Percentiles rank a stretch among this genome's conserved stretches.
Conservation (phyloP, 2,888 invertebrate species). For the Dryobota labecula region DNA sequence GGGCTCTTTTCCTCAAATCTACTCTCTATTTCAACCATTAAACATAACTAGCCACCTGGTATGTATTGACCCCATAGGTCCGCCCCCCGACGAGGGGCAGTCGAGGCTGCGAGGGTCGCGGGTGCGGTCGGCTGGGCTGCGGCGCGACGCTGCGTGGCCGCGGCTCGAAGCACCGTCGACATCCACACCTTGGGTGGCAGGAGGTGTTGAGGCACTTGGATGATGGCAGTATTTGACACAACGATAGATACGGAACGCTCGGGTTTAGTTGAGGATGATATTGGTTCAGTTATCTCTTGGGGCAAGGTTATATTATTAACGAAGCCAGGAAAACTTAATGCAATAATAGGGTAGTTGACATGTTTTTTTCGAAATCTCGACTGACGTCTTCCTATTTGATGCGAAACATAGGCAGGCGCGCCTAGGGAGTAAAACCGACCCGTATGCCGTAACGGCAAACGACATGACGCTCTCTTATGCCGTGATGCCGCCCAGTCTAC, state of each 20-base stretch:
- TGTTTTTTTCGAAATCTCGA: too few species aligned
- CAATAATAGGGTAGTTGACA: too few species aligned
- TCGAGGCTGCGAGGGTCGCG: constrained; percentile 63
- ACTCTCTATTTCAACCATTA: constrained; percentile 6
- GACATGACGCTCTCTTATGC: too few species aligned
- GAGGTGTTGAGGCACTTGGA: neutral
- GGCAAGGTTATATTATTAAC: too few species aligned
- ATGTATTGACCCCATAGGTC: constrained; percentile 76
- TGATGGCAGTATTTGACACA: neutral
- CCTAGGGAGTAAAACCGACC: too few species aligned
- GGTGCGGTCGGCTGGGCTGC: constrained; percentile 63
- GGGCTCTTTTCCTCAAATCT: constrained; percentile 1
- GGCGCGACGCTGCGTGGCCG: constrained; percentile 76
- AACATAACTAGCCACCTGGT: constrained; percentile 71
- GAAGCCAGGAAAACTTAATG: too few species aligned
- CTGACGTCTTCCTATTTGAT: too few species aligned
- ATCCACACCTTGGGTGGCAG: constrained; percentile 75
- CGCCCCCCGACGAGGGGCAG: constrained; percentile 66
- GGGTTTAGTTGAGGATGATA: neutral
- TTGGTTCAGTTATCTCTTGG: neutral
- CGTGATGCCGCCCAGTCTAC: too few species aligned
- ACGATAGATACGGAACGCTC: constrained; percentile 25
- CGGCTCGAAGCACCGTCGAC: constrained; percentile 83
- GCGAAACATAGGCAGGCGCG: too few species aligned
- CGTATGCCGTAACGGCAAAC: too few species aligned